Conservation (phyloP, 2,888 invertebrate species). For the Lamellibrachia columna region DNA sequence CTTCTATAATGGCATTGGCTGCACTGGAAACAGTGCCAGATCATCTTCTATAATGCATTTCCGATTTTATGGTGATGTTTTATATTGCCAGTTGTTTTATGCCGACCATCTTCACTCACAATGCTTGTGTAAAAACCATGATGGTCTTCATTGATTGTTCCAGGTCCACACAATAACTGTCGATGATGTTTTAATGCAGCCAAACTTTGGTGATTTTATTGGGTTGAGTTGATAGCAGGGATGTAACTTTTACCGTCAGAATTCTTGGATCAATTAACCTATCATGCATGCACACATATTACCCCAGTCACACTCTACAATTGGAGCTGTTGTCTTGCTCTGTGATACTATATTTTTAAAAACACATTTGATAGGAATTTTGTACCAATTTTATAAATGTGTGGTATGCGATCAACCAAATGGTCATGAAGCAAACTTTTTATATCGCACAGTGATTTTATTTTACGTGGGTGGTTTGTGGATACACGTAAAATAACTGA, state of each 20-base stretch:
- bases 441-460: background rate
- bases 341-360: background rate
- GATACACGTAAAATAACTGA: background rate
- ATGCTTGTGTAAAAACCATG: background rate
- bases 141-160: background rate
- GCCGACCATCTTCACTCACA: background rate
- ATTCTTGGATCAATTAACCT: background rate
- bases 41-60: background rate
- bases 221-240: background rate
- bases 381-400: conserved; percentile 8
- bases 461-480: background rate
- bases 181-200: background rate
- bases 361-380: conserved; percentile 3
- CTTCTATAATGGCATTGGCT: background rate
- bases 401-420: background rate
- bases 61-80: conserved; percentile 6
- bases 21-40: background rate
- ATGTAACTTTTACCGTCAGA: background rate
- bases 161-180: background rate
- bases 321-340: background rate
- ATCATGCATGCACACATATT: background rate
- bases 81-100: background rate
- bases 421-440: background rate
- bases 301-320: background rate
- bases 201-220: background rate